Evolutionary conservation across 2,797 vertebrate genomes (phyloP).

Genomic region (Acrossocheilus fasciatus): DNA sequence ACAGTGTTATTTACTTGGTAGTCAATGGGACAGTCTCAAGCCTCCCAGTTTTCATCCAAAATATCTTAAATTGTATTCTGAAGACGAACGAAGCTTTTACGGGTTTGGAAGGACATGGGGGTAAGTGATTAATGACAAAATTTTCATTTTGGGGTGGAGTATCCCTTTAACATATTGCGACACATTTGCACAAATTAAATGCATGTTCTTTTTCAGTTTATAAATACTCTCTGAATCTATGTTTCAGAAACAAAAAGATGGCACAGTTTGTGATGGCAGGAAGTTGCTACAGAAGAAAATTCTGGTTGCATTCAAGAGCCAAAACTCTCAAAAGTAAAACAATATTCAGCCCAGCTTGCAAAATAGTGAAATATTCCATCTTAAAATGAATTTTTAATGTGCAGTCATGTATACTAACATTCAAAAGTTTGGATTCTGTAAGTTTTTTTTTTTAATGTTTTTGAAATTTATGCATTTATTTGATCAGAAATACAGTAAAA

Average conservation of each 20-base stretch:
- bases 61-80: no score
- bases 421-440: neutral
- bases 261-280: slow-evolving; percentile 23
- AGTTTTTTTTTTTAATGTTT: neutral
- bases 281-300: slow-evolving; percentile 52
- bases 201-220: neutral
- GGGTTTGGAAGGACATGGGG: no score
- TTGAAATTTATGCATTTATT: neutral
- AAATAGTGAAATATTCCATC: neutral
- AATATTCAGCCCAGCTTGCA: neutral
- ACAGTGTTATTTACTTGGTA: no score
- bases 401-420: neutral
- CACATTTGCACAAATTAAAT: neutral
- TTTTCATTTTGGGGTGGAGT: no score
- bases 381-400: neutral
- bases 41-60: no score
- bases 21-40: no score
- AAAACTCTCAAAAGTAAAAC: slow-evolving; percentile 55
- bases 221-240: neutral
- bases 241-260: slow-evolving; percentile 46
- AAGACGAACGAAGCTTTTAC: no score
- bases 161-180: neutral
- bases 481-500: neutral
- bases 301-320: slow-evolving; percentile 29
- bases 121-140: no score